Conservation (phyloP, 2,888 invertebrate genomes). For the Nowickia ferox region DNA sequence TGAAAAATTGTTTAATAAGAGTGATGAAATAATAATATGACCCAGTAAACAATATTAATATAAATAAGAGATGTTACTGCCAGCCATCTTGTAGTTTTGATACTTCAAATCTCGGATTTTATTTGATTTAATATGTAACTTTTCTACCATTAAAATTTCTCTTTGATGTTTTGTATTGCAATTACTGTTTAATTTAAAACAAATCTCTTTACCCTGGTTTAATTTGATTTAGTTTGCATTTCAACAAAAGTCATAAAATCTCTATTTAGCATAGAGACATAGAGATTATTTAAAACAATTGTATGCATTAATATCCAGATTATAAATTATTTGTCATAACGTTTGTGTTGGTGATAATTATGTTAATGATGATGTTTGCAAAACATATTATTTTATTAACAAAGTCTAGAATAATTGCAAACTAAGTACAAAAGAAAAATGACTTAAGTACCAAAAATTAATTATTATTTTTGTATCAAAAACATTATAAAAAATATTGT, state of each 20-base stretch:
- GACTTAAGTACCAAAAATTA: not conserved
- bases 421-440: not conserved
- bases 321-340: constrained; percentile 23
- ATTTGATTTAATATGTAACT: not conserved
- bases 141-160: not conserved
- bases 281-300: constrained; percentile 40
- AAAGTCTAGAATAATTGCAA: not conserved
- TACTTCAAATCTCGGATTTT: not conserved
- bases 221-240: not conserved
- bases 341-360: constrained; percentile 2
- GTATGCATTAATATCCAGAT: constrained; percentile 22
- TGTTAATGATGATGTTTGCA: constrained; percentile 6
- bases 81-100: not conserved
- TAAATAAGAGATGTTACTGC: not conserved
- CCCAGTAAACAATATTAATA: not conserved
- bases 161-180: not conserved
- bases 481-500: not conserved
- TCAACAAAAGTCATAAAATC: constrained; percentile 2
- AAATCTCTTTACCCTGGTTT: constrained; percentile 1
- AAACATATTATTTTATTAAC: not conserved
- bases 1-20: constrained; percentile 11
- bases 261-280: not conserved
- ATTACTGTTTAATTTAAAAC: not conserved
- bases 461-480: not conserved
- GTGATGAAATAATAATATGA: not conserved